phyloP scores from a whole-genome alignment of 2,113 vertebrate species.

The Myotis davidii region DNA sequence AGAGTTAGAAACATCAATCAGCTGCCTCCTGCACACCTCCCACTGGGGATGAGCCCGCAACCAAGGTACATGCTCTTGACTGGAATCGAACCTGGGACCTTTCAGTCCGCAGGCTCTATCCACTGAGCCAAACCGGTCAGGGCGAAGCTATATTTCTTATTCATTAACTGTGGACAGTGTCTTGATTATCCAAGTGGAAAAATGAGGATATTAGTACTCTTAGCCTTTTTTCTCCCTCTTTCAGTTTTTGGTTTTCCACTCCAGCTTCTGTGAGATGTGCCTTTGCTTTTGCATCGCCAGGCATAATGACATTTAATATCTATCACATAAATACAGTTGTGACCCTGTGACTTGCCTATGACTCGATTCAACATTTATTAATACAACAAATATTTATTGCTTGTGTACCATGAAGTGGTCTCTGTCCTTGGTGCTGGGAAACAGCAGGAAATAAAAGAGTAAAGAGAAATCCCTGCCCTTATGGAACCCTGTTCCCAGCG shows the following conservation, averaged over 20 bases:
- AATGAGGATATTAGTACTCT: not conserved
- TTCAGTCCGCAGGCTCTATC: no score
- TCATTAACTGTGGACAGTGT: not conserved
- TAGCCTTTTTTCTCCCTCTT: not conserved
- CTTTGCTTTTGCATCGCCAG: not conserved
- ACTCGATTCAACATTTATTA: not conserved
- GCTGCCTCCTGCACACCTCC: no score
- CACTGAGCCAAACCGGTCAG: no score
- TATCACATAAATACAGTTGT: not conserved
- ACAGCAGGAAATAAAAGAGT: not conserved
- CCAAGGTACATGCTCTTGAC: no score
- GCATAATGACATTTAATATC: not conserved
- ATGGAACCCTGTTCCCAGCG: not conserved
- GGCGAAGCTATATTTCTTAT: not conserved
- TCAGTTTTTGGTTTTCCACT: not conserved
- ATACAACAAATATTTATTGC: not conserved
- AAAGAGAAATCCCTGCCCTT: not conserved
- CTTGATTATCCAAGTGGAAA: conserved; percentile 7
- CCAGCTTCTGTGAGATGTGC: not conserved
- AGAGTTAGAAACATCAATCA: no score
- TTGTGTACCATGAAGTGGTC: not conserved
- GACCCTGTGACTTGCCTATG: not conserved
- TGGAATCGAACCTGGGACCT: no score
- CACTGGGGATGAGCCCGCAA: no score
- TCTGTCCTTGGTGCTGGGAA: not conserved